phyloP scores from a whole-genome alignment of 2,888 invertebrate genomes.

The Abscondita cerata region DNA sequence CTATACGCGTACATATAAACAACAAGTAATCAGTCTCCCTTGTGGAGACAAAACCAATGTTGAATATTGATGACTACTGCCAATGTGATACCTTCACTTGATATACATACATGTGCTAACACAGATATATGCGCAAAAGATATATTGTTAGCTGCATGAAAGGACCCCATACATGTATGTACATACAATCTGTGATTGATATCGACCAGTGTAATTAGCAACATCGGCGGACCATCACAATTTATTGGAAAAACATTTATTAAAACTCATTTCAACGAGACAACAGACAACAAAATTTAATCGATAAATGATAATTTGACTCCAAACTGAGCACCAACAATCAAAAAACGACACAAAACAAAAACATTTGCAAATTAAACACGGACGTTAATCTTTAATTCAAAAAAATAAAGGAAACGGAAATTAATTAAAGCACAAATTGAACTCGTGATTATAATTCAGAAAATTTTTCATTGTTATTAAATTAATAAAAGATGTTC shows the following conservation, averaged over 20 bases:
- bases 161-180: slow-evolving; percentile 21
- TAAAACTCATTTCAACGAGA: slow-evolving; percentile 20
- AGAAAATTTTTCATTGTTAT: too few relatives aligned
- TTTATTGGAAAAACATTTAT: slow-evolving; percentile 26
- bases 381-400: too few relatives aligned
- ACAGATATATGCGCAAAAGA: slow-evolving; percentile 1
- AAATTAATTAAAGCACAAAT: too few relatives aligned
- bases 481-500: too few relatives aligned
- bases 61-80: slow-evolving; percentile 28
- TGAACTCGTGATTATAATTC: too few relatives aligned
- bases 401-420: too few relatives aligned
- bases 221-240: slow-evolving; percentile 22
- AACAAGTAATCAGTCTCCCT: slow-evolving; percentile 30
- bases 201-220: slow-evolving; percentile 20
- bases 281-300: too few relatives aligned
- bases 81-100: slow-evolving; percentile 15
- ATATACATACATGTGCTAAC: slow-evolving; percentile 3
- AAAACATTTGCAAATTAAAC: too few relatives aligned
- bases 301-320: too few relatives aligned
- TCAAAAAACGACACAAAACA: too few relatives aligned
- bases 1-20: slow-evolving; percentile 22
- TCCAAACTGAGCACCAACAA: too few relatives aligned
- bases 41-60: slow-evolving; percentile 26
- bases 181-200: slow-evolving; percentile 30
- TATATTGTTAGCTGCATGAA: too few relatives aligned